A percentile compares a stretch with the other conserved stretches of the same genome.
Evolutionary conservation across 2,888 invertebrate species (phyloP).

Genomic region (Lycaena phlaeas): DNA sequence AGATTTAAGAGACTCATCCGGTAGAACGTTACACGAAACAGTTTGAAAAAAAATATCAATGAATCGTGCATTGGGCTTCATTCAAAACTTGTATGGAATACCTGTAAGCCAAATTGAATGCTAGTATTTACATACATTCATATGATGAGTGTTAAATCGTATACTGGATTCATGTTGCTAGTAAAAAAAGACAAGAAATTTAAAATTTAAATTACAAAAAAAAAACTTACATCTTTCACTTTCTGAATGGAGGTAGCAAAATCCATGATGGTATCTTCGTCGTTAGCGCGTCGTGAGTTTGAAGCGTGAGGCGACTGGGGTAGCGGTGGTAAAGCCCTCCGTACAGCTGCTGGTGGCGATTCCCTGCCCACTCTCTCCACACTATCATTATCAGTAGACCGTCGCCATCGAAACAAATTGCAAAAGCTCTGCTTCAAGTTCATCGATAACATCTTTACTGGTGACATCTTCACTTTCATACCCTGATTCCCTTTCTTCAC

Average conservation of each 20-base stretch:
- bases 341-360: slow-evolving; percentile 51
- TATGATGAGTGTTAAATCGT: no score
- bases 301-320: slow-evolving; percentile 35
- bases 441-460: slow-evolving; percentile 77
- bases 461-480: slow-evolving; percentile 76
- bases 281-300: slow-evolving; percentile 32
- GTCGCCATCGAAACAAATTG: slow-evolving; percentile 83
- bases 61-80: no score
- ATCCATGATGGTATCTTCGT: slow-evolving; percentile 77
- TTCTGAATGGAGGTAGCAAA: slow-evolving; percentile 93
- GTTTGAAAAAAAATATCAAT: no score
- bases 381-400: slow-evolving; percentile 32
- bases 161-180: no score
- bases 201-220: no score
- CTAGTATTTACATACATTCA: no score
- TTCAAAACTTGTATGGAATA: no score
- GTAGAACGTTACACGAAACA: not conserved
- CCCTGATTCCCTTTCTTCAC: slow-evolving; percentile 33
- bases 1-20: no score
- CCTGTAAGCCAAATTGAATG: no score
- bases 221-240: slow-evolving; percentile 94
- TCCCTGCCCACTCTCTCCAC: slow-evolving; percentile 39
- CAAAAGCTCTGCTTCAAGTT: slow-evolving; percentile 89
- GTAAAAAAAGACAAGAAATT: no score
- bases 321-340: slow-evolving; percentile 59